These are phyloP conservation scores for Drosophila asahinai DNA, from an alignment of 1,140 invertebrate genomes.

Conservation along the genomic window DNA sequence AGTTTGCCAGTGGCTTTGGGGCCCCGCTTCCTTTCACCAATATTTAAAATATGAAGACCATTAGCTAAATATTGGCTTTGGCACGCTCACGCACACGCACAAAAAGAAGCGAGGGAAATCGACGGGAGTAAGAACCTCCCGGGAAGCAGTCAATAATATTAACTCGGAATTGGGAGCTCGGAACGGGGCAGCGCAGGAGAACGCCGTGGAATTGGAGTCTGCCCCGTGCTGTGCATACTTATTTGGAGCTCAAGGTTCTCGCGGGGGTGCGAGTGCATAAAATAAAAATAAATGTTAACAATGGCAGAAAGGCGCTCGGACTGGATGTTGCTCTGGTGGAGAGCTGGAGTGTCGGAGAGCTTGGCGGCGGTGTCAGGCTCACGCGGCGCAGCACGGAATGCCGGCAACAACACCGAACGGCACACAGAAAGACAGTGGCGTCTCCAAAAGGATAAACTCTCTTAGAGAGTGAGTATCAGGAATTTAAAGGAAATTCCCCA, in stretches of 20 bases:
- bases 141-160: constrained; percentile 79
- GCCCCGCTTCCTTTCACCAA: constrained; percentile 39
- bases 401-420: constrained; percentile 40
- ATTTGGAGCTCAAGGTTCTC: constrained; percentile 70
- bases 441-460: neutral
- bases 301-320: constrained; percentile 75
- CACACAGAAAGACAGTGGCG: neutral
- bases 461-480: neutral
- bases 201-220: constrained; percentile 32
- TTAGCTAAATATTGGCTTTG: constrained; percentile 83
- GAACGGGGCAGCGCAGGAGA: constrained; percentile 15
- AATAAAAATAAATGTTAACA: constrained; percentile 83
- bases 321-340: constrained; percentile 41
- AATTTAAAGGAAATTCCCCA: neutral
- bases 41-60: constrained; percentile 84
- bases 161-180: constrained; percentile 53
- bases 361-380: constrained; percentile 65
- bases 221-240: constrained; percentile 82
- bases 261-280: constrained; percentile 72
- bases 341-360: constrained; percentile 19
- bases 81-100: constrained; percentile 68
- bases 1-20: constrained; percentile 34
- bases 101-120: neutral
- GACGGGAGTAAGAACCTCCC: constrained; percentile 29
- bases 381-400: constrained; percentile 71